These are phyloP conservation scores for Drosophila pruinosa DNA, from an alignment of 1,140 invertebrate species.

Conservation along the genomic window DNA sequence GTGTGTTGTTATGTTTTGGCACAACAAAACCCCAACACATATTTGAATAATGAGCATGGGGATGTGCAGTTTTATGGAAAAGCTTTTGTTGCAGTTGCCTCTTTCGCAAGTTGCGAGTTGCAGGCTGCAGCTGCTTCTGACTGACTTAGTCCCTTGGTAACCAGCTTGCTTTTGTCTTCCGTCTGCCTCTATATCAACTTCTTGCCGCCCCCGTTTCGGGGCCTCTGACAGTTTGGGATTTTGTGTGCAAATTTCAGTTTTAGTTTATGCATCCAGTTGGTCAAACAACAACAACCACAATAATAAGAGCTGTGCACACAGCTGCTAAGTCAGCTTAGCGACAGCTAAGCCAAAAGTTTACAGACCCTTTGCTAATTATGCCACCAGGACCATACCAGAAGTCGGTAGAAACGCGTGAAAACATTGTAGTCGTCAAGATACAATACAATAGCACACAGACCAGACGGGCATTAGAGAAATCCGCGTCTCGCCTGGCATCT, in stretches of 20 bases:
- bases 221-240: conserved; percentile 69
- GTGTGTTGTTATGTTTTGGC: background rate
- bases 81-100: conserved; percentile 27
- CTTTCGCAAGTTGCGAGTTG: background rate
- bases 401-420: background rate
- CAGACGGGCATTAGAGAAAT: background rate
- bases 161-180: conserved; percentile 1
- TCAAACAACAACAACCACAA: conserved; percentile 18
- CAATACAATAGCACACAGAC: background rate
- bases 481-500: conserved; percentile 40
- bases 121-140: conserved; percentile 14
- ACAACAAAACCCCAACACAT: conserved; percentile 38
- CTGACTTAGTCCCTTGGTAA: conserved; percentile 22
- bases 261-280: conserved; percentile 50
- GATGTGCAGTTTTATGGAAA: conserved; percentile 28
- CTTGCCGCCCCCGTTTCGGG: background rate
- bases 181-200: background rate
- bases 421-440: conserved; percentile 1
- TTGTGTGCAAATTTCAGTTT: conserved; percentile 58
- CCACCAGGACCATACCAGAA: conserved; percentile 35
- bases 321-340: conserved; percentile 41
- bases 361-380: conserved; percentile 57
- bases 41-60: conserved; percentile 71
- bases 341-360: conserved; percentile 32
- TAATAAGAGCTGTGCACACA: conserved; percentile 33